These are phyloP conservation scores for Drosophila nr. fundita DNA, from an alignment of 2,888 invertebrate genomes.

Conservation along the genomic window DNA sequence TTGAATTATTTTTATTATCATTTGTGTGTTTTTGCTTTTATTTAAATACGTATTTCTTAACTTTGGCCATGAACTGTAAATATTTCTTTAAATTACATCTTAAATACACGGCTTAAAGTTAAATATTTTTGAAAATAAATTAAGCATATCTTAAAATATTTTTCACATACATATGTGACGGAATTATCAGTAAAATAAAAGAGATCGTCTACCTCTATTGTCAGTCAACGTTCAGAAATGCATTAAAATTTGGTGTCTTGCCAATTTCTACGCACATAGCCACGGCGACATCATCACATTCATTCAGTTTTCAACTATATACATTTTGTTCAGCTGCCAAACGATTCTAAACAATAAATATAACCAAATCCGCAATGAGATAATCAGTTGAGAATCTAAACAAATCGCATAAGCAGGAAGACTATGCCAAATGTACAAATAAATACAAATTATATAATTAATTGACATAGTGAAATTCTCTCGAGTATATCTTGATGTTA, in stretches of 20 bases:
- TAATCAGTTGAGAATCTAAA: slow-evolving; percentile 5
- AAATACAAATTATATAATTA: slow-evolving; percentile 44
- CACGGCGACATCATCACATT: slow-evolving; percentile 39
- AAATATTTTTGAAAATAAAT: background rate
- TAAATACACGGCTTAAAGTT: background rate
- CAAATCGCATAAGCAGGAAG: slow-evolving; percentile 43
- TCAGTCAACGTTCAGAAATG: slow-evolving; percentile 19
- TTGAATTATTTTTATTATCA: background rate
- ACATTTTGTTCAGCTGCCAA: slow-evolving; percentile 18
- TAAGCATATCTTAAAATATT: background rate
- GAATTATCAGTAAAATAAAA: background rate
- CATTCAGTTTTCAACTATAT: slow-evolving; percentile 49
- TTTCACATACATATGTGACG: background rate
- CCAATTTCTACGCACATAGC: slow-evolving; percentile 38
- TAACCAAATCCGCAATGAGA: background rate
- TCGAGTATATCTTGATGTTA: background rate
- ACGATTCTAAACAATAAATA: slow-evolving; percentile 29
- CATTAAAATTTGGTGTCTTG: slow-evolving; percentile 46
- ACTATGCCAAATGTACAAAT: background rate
- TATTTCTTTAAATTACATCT: background rate
- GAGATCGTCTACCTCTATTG: slow-evolving; percentile 18
- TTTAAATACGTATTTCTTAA: background rate
- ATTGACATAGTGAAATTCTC: slow-evolving; percentile 17
- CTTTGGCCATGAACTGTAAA: background rate
- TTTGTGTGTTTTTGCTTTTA: background rate